Evolutionary conservation across 2,797 vertebrate genomes (phyloP).

Genomic region (Sebastes hopkinsi): DNA sequence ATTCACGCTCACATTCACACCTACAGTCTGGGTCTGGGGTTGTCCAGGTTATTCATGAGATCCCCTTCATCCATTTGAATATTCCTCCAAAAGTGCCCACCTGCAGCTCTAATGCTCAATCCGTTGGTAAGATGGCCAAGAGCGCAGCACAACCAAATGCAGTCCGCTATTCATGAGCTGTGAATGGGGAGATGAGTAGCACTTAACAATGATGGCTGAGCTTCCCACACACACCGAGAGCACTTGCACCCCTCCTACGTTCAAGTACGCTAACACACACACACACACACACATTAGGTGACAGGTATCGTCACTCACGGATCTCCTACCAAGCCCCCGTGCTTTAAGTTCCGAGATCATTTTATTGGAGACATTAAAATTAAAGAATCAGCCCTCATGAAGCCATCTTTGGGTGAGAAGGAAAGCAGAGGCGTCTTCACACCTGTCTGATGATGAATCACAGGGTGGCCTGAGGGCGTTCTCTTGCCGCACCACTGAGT

Average conservation of each 20-base stretch:
- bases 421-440: conserved; percentile 45
- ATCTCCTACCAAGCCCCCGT: background rate
- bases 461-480: conserved; percentile 51
- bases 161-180: conserved; percentile 49
- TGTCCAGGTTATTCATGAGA: background rate
- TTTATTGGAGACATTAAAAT: conserved; percentile 56
- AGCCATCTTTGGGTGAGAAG: conserved; percentile 38
- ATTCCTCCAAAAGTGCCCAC: conserved; percentile 21
- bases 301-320: conserved; percentile 2
- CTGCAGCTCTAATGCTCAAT: conserved; percentile 8
- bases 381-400: conserved; percentile 43
- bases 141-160: conserved; percentile 19
- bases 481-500: conserved; percentile 40
- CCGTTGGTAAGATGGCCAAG: conserved; percentile 5
- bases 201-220: conserved; percentile 52
- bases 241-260: conserved; percentile 30
- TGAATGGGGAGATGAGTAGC: conserved; percentile 50
- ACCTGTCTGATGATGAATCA: conserved; percentile 72
- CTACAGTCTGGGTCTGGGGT: background rate
- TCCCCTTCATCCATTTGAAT: conserved; percentile 6
- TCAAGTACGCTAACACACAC: background rate
- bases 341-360: conserved; percentile 20
- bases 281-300: background rate
- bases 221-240: conserved; percentile 43
- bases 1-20: too few relatives aligned